Base-by-base conservation (phyloP, 1,140 invertebrate species). In the Drosophila fuyamai region DNA sequence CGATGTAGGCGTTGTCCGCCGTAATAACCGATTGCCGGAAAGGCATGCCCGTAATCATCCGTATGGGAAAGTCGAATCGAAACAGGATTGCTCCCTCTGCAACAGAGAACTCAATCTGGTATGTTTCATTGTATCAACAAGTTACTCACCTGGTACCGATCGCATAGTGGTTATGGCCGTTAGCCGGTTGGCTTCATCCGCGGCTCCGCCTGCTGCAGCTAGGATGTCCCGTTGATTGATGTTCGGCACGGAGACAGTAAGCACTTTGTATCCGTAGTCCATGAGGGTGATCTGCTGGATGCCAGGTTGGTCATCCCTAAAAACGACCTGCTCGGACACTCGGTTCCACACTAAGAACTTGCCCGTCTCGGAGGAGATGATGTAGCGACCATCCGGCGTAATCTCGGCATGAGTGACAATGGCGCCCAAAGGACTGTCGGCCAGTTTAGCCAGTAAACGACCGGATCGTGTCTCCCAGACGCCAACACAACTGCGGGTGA, bases 401-500 rank as follows among this genome's bases (percentile, higher is more conserved):
- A 99, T 97, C 38, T 96, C 94, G 0, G 97, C 97, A 79, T 98
- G 97, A 0, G 98, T 99, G 0, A 99, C 97, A 81, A 99, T 99
- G 7, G 98, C 97, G 1, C 98, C 98, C 5, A 98, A 94, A 0
- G 97, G 97, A 86, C 96, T 98, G 79, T 98, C 98, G 0, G 98
- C 97, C 16, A 99, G 93, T 92, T 97, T 97, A 5, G 96, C 94
- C 48, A 97, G 93, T 9, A 99, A 93, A 86, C 96, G 95, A 1
- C 98, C 98, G 1, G 95, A 96, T 63, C 96, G 94, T n/a, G 98
- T 94, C 92, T 98, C 96, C 98, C 98, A 99, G 10, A 99, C 95
- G 6, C 98, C 98, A 54, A 99, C 96, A 89, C 97, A 98, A 78
- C 97, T 97, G 70, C 98, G 94, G 0, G 98, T 98, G 4, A 97